Base-by-base conservation (phyloP, 1,140 invertebrate genomes). In the Augochlora pura region DNA sequence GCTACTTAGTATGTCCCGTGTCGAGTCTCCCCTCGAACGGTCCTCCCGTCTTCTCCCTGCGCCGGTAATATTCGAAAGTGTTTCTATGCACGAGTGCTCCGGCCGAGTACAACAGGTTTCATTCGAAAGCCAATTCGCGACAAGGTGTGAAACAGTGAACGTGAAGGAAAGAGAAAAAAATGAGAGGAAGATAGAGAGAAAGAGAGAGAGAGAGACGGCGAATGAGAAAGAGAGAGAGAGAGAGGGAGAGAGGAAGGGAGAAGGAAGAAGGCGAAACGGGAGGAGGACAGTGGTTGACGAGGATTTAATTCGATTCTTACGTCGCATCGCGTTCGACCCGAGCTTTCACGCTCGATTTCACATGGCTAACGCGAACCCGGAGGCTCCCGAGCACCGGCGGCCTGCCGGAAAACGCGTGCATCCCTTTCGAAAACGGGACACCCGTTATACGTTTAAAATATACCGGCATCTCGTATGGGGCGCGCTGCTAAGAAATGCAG, bases 401-500 rank as follows among this genome's bases (percentile, higher is more conserved):
- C 16, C 16, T n/a, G n/a, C n/a, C 14, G 23, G 25, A 65, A 63
- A 63, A 67, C 25, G 14, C n/a, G 8, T 49, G 27, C 39, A 74
- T 73, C 49, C 25, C 27, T 76, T 73, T 76, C 60, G 57, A 75
- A 67, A 83, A 76, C 69, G 60, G 89, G 83, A 86, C 91, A 91
- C 91, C 91, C 91, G 91, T 90, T 92, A 92, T 88, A 90, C 81
- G 83, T 74, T 87, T 88, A 89, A 90, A 88, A 91, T 91, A 89
- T 88, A 91, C 86, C 82, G 83, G 84, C 86, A 87, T 88, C 72
- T 84, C 80, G 83, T 78, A 89, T 89, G 87, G 89, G 85, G 86
- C 86, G 86, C 85, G 87, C 82, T 89, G 89, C 87, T 91, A 89
- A 91, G 91, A 92, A 92, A 92, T 93, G 91, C 91, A 92, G 89